These are phyloP conservation scores for Sigmodon hispidus DNA, from an alignment of 2,113 vertebrate species.

Conservation along the genomic window DNA sequence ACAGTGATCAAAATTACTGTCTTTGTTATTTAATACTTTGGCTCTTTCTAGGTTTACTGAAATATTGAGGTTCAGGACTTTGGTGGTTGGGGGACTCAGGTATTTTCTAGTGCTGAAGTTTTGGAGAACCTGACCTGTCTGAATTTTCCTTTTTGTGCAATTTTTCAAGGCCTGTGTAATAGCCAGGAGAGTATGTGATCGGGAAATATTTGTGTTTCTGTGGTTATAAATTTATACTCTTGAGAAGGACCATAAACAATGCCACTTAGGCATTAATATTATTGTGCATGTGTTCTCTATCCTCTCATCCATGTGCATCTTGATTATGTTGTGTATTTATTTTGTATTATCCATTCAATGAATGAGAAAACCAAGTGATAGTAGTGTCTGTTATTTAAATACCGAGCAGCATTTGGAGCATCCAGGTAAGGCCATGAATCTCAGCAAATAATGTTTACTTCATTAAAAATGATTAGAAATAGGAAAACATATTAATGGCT, in stretches of 20 bases:
- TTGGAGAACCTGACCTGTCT: neutral
- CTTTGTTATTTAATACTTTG: neutral
- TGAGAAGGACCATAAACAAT: conserved; percentile 6
- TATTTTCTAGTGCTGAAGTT: neutral
- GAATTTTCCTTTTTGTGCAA: neutral
- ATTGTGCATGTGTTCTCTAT: conserved; percentile 23
- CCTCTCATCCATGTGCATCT: neutral
- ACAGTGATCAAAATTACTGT: neutral
- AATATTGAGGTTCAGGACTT: neutral
- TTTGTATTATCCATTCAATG: neutral
- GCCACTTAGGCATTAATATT: neutral
- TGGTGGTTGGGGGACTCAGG: neutral
- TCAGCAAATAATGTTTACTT: conserved; percentile 1
- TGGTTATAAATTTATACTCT: conserved; percentile 45
- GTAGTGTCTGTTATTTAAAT: neutral
- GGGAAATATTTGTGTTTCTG: neutral
- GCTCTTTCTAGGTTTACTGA: neutral
- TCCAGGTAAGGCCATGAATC: neutral
- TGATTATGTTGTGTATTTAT: conserved; percentile 7
- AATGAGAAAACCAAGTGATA: neutral
- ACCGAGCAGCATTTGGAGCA: conserved; percentile 2
- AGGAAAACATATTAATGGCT: neutral
- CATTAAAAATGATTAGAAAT: neutral
- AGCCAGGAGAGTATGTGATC: neutral
- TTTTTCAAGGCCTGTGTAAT: neutral